phyloP scores from a whole-genome alignment of 2,113 vertebrate species.

The Dicrurus megarhynchus region DNA sequence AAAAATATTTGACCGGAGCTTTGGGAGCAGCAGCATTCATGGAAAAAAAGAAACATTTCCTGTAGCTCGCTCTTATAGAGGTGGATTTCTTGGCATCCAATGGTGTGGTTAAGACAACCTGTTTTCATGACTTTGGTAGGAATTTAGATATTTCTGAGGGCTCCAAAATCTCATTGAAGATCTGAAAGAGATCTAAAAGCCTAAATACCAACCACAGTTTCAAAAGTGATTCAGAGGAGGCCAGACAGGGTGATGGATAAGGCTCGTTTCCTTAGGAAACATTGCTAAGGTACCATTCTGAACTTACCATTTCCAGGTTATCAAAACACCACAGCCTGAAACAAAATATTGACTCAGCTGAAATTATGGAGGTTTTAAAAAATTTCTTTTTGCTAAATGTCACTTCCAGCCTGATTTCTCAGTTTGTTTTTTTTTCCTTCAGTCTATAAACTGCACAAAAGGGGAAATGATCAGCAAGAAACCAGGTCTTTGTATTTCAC shows the following conservation, averaged over 20 bases:
- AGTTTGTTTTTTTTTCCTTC: not conserved
- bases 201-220: not conserved
- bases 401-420: not conserved
- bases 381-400: not conserved
- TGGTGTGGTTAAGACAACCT: not conserved
- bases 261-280: not conserved
- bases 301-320: not conserved
- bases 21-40: not conserved
- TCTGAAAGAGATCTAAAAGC: not conserved
- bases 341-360: not conserved
- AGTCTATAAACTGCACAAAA: not conserved
- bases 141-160: not conserved
- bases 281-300: not conserved
- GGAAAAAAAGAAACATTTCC: not conserved
- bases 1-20: not conserved
- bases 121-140: not conserved
- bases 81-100: not conserved
- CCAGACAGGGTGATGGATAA: not conserved
- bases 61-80: not conserved
- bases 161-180: not conserved
- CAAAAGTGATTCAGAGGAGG: not conserved
- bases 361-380: not conserved
- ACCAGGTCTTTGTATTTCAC: not conserved
- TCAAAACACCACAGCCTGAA: not conserved
- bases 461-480: not conserved